Percentiles rank a stretch among this genome's conserved stretches.
These are phyloP conservation scores for Lasaia peninsularis DNA, from an alignment of 1,140 invertebrate genomes.

Conservation along the genomic window DNA sequence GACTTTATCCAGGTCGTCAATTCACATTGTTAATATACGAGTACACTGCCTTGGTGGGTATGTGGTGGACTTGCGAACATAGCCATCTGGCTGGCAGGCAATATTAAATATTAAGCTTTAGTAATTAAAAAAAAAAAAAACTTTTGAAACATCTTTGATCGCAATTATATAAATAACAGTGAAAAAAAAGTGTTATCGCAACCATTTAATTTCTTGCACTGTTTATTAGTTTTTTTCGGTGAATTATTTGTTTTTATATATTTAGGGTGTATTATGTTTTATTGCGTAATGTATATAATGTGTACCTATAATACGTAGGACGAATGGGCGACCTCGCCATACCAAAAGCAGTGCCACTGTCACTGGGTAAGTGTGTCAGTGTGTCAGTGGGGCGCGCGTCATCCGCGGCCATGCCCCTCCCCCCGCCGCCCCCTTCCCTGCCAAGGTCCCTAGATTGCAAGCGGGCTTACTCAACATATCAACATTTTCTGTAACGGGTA, in stretches of 20 bases:
- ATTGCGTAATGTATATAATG: constrained; percentile 18
- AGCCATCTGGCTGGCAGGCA: no score
- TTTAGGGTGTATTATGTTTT: not conserved
- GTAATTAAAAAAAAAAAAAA: no score
- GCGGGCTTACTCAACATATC: constrained; percentile 49
- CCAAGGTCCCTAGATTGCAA: constrained; percentile 65
- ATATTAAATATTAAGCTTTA: no score
- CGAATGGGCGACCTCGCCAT: constrained; percentile 61
- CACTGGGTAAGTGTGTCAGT: constrained; percentile 74
- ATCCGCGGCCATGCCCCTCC: constrained; percentile 57
- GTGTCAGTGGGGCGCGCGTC: constrained; percentile 72
- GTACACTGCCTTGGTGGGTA: no score
- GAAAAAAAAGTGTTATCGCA: no score
- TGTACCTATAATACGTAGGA: constrained; percentile 44
- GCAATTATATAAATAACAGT: no score
- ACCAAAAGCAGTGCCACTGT: constrained; percentile 74
- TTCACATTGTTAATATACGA: no score
- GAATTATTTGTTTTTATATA: not conserved
- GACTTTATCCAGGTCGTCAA: no score
- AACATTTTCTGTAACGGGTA: constrained; percentile 40
- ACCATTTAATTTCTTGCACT: no score
- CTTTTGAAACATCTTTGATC: no score
- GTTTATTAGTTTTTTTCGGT: not conserved
- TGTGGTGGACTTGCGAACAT: no score
- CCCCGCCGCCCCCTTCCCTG: constrained; percentile 36